phyloP scores from a whole-genome alignment of 2,113 vertebrate species.

The Protobothrops flavoviridis region DNA sequence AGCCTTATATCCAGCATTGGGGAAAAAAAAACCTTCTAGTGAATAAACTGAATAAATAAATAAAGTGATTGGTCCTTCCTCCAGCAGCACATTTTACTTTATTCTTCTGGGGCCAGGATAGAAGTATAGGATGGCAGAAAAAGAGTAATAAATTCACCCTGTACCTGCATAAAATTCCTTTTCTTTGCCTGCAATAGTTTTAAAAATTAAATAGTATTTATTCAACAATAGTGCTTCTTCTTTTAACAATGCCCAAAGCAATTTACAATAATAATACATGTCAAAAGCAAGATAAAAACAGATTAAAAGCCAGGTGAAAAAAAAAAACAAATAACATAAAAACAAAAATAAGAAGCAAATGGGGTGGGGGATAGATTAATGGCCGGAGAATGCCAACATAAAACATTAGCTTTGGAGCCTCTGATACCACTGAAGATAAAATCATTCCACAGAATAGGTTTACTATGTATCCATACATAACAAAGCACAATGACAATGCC shows the following conservation, averaged over 20 bases:
- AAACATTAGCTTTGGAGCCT: not conserved
- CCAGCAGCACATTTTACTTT: not conserved
- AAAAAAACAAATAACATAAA: not conserved
- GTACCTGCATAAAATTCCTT: not conserved
- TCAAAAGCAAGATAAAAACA: not conserved
- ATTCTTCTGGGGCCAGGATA: not conserved
- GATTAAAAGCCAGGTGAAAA: not conserved
- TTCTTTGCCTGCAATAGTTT: not conserved
- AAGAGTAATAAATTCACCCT: not conserved
- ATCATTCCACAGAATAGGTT: not conserved
- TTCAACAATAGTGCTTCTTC: not conserved
- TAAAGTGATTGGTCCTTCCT: not conserved
- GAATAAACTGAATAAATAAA: not conserved
- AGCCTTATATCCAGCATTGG: not conserved
- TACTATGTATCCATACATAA: not conserved
- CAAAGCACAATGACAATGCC: not conserved
- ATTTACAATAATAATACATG: not conserved
- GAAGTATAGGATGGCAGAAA: not conserved
- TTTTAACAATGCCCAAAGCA: not conserved
- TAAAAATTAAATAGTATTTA: not conserved
- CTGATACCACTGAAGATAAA: not conserved
- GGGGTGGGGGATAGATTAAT: not conserved
- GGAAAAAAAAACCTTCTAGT: not conserved
- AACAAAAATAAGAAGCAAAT: not conserved
- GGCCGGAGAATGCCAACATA: not conserved